Conservation (phyloP, 2,113 vertebrate species). For the Pollachius pollachius region DNA sequence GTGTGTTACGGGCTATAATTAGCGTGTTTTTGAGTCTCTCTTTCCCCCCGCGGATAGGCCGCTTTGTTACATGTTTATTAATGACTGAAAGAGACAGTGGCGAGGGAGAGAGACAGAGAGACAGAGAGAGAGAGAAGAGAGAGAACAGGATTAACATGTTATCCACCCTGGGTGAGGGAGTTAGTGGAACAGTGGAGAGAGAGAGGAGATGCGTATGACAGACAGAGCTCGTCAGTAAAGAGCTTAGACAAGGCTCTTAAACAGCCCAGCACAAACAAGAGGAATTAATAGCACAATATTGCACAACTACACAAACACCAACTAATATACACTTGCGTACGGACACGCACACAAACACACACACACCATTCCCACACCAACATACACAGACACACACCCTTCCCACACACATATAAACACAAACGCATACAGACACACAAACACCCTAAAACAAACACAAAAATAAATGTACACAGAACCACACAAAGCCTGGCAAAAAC, state of each 20-base stretch:
- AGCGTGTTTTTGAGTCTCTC: slow-evolving; percentile 66
- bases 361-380: too few species aligned
- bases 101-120: slow-evolving; percentile 19
- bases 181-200: slow-evolving; percentile 76
- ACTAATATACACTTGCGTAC: background rate
- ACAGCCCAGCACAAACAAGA: slow-evolving; percentile 91
- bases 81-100: slow-evolving; percentile 68
- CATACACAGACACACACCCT: slow-evolving; percentile 10
- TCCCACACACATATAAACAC: too few species aligned
- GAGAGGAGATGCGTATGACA: slow-evolving; percentile 79
- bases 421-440: slow-evolving; percentile 8
- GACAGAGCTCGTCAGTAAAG: slow-evolving; percentile 88
- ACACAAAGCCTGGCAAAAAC: background rate
- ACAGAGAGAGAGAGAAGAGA: slow-evolving; percentile 36
- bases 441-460: too few species aligned
- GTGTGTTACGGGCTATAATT: slow-evolving; percentile 73
- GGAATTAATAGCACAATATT: slow-evolving; percentile 88
- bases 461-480: slow-evolving; percentile 4
- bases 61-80: slow-evolving; percentile 78
- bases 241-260: slow-evolving; percentile 98
- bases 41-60: slow-evolving; percentile 61
- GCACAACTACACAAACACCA: slow-evolving; percentile 33
- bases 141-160: slow-evolving; percentile 62
- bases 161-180: slow-evolving; percentile 46
- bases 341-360: slow-evolving; percentile 25